A percentile compares a stretch with the other conserved stretches of the same genome.
Evolutionary conservation across 2,797 vertebrate genomes (phyloP).

Genomic region (Ctenopoma multispine): DNA sequence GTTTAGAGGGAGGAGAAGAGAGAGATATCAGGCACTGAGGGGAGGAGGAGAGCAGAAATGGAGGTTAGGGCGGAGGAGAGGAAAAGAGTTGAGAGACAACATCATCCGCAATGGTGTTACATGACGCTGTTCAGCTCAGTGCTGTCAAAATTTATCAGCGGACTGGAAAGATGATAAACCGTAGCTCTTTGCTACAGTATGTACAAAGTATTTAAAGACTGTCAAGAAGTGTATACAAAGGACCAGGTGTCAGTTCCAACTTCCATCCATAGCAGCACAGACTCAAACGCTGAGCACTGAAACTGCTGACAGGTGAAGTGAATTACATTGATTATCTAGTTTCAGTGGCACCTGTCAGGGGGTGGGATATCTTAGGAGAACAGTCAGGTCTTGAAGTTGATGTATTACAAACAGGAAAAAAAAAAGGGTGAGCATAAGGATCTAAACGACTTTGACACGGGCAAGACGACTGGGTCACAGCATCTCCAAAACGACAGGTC

Average conservation of each 20-base stretch:
- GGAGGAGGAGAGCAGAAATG: conserved; percentile 28
- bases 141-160: conserved; percentile 46
- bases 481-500: too few relatives aligned
- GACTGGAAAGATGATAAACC: conserved; percentile 37
- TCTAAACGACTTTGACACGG: not conserved
- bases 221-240: not conserved
- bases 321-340: not conserved
- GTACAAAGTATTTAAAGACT: conserved; percentile 11
- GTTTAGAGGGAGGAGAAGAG: conserved; percentile 42
- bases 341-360: not conserved
- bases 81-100: conserved; percentile 39
- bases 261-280: not conserved
- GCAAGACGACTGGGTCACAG: not conserved
- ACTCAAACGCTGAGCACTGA: not conserved
- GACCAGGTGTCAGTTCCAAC: conserved; percentile 14
- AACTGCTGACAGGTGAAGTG: too few relatives aligned
- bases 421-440: not conserved
- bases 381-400: not conserved
- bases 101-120: conserved; percentile 32
- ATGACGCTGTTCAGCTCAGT: conserved; percentile 26
- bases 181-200: conserved; percentile 14
- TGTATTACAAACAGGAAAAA: not conserved
- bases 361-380: not conserved
- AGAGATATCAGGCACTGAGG: conserved; percentile 17
- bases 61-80: conserved; percentile 35